Percentiles rank a stretch among this genome's conserved stretches.
Evolutionary conservation across 2,113 vertebrate genomes (phyloP).

Genomic region (Malurus melanocephalus): DNA sequence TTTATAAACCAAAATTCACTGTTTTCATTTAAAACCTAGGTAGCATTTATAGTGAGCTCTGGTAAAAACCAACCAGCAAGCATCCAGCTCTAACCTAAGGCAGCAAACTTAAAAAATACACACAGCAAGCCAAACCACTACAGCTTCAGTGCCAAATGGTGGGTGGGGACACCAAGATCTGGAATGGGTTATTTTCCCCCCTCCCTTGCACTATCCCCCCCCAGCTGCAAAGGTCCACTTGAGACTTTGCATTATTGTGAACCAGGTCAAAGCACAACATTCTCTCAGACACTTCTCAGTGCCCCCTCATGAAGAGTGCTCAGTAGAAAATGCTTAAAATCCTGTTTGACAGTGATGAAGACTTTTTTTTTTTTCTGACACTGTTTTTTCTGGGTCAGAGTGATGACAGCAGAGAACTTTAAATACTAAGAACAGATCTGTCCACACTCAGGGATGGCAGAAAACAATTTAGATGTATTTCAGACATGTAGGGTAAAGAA

Average conservation of each 20-base stretch:
- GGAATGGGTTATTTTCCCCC: neutral
- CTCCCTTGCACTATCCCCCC: neutral
- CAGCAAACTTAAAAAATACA: slow-evolving; percentile 26
- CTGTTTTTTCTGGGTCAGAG: neutral
- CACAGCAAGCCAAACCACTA: slow-evolving; percentile 37
- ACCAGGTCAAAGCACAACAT: neutral
- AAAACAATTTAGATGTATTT: neutral
- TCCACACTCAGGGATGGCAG: neutral
- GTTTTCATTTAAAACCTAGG: slow-evolving; percentile 21
- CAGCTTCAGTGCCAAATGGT: neutral
- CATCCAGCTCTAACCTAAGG: slow-evolving; percentile 5
- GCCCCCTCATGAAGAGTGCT: neutral
- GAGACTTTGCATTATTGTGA: neutral
- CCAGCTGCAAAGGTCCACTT: neutral
- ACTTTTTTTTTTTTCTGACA: neutral
- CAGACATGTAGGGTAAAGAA: neutral
- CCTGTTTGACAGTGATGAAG: neutral
- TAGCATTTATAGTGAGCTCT: slow-evolving; percentile 24
- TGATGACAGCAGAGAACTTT: neutral
- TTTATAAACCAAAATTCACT: slow-evolving; percentile 20
- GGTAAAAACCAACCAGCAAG: slow-evolving; percentile 16
- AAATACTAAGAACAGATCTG: neutral
- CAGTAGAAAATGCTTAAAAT: neutral
- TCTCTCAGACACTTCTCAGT: neutral
- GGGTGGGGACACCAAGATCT: slow-evolving; percentile 3